Evolutionary conservation across 2,797 vertebrate genomes (phyloP), one percentile per base, ranked within the genome.

Genomic region (Buceros bicornis): DNA sequence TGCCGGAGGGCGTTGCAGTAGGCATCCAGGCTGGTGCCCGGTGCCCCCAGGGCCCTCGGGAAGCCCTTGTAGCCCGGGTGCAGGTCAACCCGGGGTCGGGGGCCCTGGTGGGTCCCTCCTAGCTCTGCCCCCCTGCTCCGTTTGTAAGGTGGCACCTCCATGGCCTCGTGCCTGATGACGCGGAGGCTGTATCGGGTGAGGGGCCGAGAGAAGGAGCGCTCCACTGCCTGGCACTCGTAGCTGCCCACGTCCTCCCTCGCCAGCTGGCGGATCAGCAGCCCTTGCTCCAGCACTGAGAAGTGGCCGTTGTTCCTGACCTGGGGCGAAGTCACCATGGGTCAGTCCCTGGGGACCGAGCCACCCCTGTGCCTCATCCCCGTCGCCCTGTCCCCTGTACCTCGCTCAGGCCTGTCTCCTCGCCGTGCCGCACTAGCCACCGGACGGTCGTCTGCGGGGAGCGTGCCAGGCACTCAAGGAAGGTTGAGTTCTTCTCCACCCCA

Each of bases 1-100:
- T 97, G 98, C 98, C 98, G 98, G 89, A 99, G 98, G 82, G 98
- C 98, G 20, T 98, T 98, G 53, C 99, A 99, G 95, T 98, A 98
- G 82, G 98, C 95, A 3, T 99, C 98, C 69, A 98, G 92, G 17
- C 94, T 98, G 96, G 97, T 93, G 26, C 98, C 96, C 8, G 96
- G 97, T 29, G 92, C 57, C 8, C 98, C 98, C 83, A 96, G 93
- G 51, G 97, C 86, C 51, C 97, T 96, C 7, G 98, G 97, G 48
- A 96, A 91, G 77, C 98, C 98, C 85, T 98, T 99, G 98, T 98
- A 98, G 95, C 94, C 98, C 3, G 82, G 96, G 6, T 94, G 72
- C 16, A 74, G 91, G 72, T 97, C 97, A 35, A 2, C 48, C 6
- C 54, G 56, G 6, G 93, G 15, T 50, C 50, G 67, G 20, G 89